phyloP scores from a whole-genome alignment of 2,888 invertebrate species.

The Chloromyia formosa region DNA sequence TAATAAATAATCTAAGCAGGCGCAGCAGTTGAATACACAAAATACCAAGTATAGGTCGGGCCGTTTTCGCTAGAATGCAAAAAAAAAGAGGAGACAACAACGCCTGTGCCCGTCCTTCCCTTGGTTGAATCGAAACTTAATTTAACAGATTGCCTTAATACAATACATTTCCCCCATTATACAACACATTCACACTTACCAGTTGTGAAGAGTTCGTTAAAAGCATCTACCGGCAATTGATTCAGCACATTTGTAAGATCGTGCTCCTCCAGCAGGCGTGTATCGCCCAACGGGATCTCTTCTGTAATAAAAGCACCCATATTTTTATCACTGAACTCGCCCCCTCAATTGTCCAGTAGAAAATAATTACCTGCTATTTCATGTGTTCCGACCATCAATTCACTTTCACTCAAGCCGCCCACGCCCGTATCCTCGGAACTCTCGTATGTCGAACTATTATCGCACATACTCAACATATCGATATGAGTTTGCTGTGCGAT shows the following conservation, averaged over 20 bases:
- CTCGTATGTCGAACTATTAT: conserved; percentile 71
- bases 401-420: conserved; percentile 70
- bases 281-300: conserved; percentile 67
- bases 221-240: conserved; percentile 82
- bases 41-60: too few species aligned
- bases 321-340: neutral
- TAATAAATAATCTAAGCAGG: too few species aligned
- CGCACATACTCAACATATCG: conserved; percentile 65
- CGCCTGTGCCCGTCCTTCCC: too few species aligned
- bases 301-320: conserved; percentile 58
- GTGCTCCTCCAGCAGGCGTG: conserved; percentile 73
- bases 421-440: conserved; percentile 71
- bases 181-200: too few species aligned
- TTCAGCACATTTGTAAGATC: conserved; percentile 82
- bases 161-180: too few species aligned
- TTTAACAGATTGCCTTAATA: too few species aligned
- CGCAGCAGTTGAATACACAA: too few species aligned
- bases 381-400: conserved; percentile 67
- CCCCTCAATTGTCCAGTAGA: neutral
- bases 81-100: too few species aligned
- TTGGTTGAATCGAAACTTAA: too few species aligned
- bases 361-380: conserved; percentile 59
- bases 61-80: too few species aligned
- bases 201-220: conserved; percentile 81
- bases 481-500: conserved; percentile 56